phyloP scores from a whole-genome alignment of 2,797 vertebrate species.

The Platalea minor region DNA sequence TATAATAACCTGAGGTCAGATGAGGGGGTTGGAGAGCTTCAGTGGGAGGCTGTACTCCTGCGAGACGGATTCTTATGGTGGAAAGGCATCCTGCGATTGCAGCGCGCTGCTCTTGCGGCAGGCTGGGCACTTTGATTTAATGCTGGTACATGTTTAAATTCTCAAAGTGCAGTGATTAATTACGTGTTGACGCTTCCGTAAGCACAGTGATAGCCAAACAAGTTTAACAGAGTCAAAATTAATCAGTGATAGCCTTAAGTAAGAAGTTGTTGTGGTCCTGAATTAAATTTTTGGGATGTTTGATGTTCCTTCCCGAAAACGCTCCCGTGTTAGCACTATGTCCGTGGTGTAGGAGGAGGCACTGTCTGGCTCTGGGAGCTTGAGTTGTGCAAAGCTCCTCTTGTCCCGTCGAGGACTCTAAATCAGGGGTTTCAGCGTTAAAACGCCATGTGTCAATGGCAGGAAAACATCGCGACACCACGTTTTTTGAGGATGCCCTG shows the following conservation, averaged over 20 bases:
- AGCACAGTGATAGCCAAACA: background rate
- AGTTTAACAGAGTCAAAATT: background rate
- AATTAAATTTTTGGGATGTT: background rate
- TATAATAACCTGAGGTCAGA: no score
- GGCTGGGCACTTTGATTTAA: background rate
- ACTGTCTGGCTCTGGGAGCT: background rate
- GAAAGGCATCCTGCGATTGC: background rate
- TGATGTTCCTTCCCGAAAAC: background rate
- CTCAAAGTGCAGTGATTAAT: background rate
- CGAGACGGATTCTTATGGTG: fast-evolving
- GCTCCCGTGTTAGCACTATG: background rate
- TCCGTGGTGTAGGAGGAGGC: background rate
- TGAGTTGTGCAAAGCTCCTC: background rate
- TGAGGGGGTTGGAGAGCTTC: background rate
- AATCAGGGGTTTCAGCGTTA: background rate
- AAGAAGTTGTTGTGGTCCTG: background rate
- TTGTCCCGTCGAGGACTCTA: background rate
- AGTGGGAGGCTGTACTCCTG: background rate
- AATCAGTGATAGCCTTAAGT: background rate
- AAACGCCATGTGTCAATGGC: background rate
- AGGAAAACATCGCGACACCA: background rate
- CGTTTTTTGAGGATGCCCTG: fast-evolving
- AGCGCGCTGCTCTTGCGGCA: background rate
- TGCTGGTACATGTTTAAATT: background rate
- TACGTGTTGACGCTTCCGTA: fast-evolving